Base-by-base conservation (phyloP, 2,888 invertebrate genomes). In the Cistogaster globosa region DNA sequence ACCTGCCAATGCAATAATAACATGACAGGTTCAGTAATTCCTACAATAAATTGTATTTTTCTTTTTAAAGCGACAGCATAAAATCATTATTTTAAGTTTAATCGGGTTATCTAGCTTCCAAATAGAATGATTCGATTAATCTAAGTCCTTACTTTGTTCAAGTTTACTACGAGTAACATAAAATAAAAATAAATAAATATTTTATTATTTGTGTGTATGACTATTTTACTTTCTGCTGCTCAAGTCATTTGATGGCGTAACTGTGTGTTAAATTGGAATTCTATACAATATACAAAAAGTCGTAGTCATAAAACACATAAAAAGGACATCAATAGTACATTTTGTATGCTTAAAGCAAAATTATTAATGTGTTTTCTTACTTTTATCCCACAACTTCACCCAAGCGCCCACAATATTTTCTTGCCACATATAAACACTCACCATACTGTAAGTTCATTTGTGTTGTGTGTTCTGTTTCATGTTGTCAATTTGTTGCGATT, bases 401-500 rank as follows among this genome's bases (percentile, higher is more conserved):
- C 22, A 45, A 75, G 42, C 42, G 42, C 42, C 42, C 42, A 42
- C 42, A 42, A 42, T 42, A 42, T 42, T 42, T 42, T 42, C 42
- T 12, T 12, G 1, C 12, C 55, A 36, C 65, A 57, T 58, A 60
- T 42, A 60, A 51, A 22, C 11, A 32, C 22, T 71, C 18, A n/a
- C 8, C 45, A 20, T n/a, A 32, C 14, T 63, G 32, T 3, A 8
- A 69, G 57, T 65, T n/a, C 14, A 26, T 8, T 63, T n/a, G 26
- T 83, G 22, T 48, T 16, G 42, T 65, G 22, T 80, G 45, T 72
- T 77, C 12, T 85, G 26, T 78, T 51, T 36, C 69, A 75, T 83
- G 69, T 83, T 86, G 79, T 79, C 82, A 79, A 75, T 75, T 86
- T 79, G 75, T 83, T 83, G 83, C 67, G 81, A 74, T 69, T 84